Conservation (phyloP, 2,888 invertebrate genomes). For the Cheilosia grossa region DNA sequence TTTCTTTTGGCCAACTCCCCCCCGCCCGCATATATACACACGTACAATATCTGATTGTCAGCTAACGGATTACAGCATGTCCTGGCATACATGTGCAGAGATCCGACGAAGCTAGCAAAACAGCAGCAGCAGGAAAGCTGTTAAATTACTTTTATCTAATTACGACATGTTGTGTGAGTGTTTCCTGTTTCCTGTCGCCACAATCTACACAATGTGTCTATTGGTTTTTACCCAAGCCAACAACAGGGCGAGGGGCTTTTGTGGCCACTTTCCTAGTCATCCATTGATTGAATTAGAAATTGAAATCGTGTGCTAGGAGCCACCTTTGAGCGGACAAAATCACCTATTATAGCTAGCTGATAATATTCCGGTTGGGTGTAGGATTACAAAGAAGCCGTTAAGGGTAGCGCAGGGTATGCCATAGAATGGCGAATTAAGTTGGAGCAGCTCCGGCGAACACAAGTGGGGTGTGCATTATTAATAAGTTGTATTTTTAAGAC, state of each 20-base stretch:
- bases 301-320: slow-evolving; percentile 2
- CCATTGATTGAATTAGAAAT: slow-evolving; percentile 56
- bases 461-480: no score
- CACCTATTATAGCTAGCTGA: slow-evolving; percentile 38
- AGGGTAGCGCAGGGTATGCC: background rate
- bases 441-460: no score
- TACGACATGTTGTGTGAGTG: slow-evolving; percentile 61
- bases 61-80: slow-evolving; percentile 67
- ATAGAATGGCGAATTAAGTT: slow-evolving; percentile 9
- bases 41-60: slow-evolving; percentile 54
- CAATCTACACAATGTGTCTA: slow-evolving; percentile 34
- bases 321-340: slow-evolving; percentile 18
- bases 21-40: background rate
- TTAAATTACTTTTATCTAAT: slow-evolving; percentile 70
- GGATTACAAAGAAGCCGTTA: slow-evolving; percentile 9
- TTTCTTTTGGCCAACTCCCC: slow-evolving; percentile 8
- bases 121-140: slow-evolving; percentile 54
- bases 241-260: slow-evolving; percentile 8
- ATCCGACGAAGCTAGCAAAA: background rate
- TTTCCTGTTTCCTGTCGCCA: slow-evolving; percentile 48
- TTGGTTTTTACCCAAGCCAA: slow-evolving; percentile 27
- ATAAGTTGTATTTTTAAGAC: no score
- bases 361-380: background rate
- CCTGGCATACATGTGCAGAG: slow-evolving; percentile 30
- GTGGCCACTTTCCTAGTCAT: slow-evolving; percentile 31